These are phyloP conservation scores for Cromileptes altivelis DNA, from an alignment of 2,113 vertebrate genomes.

Conservation along the genomic window DNA sequence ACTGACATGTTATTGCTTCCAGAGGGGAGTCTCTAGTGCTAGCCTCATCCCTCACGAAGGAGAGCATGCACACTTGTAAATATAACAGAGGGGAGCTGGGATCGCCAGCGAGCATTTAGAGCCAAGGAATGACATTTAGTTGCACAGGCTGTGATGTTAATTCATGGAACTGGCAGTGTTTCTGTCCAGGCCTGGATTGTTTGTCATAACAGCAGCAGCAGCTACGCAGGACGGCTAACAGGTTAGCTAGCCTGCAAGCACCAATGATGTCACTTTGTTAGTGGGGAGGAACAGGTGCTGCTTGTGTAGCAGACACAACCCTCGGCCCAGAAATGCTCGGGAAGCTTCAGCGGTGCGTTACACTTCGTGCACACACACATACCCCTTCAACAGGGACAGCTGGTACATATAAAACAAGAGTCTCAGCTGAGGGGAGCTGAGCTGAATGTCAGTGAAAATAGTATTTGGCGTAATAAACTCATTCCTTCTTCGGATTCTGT, in stretches of 20 bases:
- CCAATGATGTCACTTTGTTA: conserved; percentile 61
- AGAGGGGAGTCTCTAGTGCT: conserved; percentile 31
- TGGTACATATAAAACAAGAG: conserved; percentile 40
- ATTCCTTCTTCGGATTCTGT: conserved; percentile 8
- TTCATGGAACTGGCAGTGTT: conserved; percentile 7
- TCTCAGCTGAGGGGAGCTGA: conserved; percentile 26
- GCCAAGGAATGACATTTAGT: conserved; percentile 53
- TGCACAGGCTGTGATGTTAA: conserved; percentile 20
- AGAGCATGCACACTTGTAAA: conserved; percentile 58
- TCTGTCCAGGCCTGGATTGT: conserved; percentile 25
- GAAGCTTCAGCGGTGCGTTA: conserved; percentile 35
- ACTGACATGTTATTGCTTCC: conserved; percentile 63
- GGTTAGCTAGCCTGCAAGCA: conserved; percentile 20
- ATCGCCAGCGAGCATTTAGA: conserved; percentile 1
- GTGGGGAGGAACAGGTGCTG: conserved; percentile 73
- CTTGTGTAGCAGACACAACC: conserved; percentile 43
- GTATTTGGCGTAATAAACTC: neutral
- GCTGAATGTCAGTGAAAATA: conserved; percentile 24
- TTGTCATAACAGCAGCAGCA: conserved; percentile 50
- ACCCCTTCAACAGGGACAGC: conserved; percentile 30
- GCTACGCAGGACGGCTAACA: conserved; percentile 8
- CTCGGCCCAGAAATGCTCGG: conserved; percentile 39
- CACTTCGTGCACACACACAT: neutral
- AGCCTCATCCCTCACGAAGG: conserved; percentile 31
- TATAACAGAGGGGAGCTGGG: conserved; percentile 57